Evolutionary conservation across 2,113 vertebrate genomes (phyloP).

Genomic region (Pangasianodon hypophthalmus): DNA sequence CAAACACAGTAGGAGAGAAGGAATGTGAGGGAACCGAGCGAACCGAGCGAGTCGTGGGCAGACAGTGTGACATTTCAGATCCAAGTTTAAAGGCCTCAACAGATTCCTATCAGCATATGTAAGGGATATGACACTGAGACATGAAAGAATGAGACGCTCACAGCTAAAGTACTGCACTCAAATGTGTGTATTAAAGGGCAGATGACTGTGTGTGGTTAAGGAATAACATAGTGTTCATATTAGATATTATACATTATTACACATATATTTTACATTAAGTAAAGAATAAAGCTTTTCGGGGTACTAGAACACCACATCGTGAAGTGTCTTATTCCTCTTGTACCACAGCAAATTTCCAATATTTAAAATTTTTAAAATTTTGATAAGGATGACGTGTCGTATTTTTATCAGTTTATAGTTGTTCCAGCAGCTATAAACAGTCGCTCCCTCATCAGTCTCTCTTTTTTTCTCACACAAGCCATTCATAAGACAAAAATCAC

Average conservation of each 20-base stretch:
- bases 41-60: neutral
- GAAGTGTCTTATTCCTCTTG: neutral
- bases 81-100: constrained; percentile 14
- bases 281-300: neutral
- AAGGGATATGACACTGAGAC: constrained; percentile 8
- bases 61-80: constrained; percentile 22
- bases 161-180: constrained; percentile 16
- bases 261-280: neutral
- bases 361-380: neutral
- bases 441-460: neutral
- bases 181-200: neutral
- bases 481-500: no score
- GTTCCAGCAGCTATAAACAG: neutral
- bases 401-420: neutral
- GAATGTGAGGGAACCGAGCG: neutral
- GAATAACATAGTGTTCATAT: neutral
- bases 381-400: neutral
- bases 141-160: constrained; percentile 16
- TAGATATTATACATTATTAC: no score
- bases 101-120: constrained; percentile 11
- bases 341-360: neutral
- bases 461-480: neutral
- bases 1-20: neutral
- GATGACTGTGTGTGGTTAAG: neutral
- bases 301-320: neutral